Evolutionary conservation across 1,140 invertebrate species (phyloP).

Genomic region (Bombus confusus): DNA sequence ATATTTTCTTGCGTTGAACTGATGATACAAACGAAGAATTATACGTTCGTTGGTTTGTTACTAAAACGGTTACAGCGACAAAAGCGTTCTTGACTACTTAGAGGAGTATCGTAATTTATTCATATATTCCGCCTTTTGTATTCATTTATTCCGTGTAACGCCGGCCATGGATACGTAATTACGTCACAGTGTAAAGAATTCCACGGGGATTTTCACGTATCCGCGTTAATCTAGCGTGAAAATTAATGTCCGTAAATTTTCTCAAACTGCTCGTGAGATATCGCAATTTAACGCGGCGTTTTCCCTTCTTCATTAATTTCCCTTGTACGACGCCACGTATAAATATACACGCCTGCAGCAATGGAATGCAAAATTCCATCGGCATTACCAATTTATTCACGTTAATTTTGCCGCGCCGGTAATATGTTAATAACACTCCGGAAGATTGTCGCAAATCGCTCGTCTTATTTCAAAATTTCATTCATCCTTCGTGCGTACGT

Average conservation of each 20-base stretch:
- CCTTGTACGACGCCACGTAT: background rate
- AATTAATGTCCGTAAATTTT: background rate
- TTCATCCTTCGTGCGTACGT: background rate
- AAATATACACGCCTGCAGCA: background rate
- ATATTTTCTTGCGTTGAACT: background rate
- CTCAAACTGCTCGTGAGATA: background rate
- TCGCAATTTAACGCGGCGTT: background rate
- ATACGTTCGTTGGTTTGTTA: background rate
- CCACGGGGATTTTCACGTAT: background rate
- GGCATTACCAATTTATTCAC: slow-evolving; percentile 9
- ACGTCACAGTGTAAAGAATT: background rate
- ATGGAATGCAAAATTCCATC: background rate
- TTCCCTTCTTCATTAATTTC: background rate
- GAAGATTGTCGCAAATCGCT: background rate
- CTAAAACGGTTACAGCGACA: too few species aligned
- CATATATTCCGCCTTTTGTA: background rate
- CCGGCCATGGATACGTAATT: background rate
- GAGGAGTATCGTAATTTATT: background rate
- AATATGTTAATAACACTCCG: background rate
- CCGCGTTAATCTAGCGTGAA: slow-evolving; percentile 14
- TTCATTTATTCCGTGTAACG: background rate
- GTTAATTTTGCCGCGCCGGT: background rate
- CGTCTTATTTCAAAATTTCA: background rate
- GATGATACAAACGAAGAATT: background rate
- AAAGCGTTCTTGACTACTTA: background rate